Percentiles rank a stretch among this genome's conserved stretches.
Conservation (phyloP, 2,888 invertebrate genomes). For the Drosophila parthenogenetica region DNA sequence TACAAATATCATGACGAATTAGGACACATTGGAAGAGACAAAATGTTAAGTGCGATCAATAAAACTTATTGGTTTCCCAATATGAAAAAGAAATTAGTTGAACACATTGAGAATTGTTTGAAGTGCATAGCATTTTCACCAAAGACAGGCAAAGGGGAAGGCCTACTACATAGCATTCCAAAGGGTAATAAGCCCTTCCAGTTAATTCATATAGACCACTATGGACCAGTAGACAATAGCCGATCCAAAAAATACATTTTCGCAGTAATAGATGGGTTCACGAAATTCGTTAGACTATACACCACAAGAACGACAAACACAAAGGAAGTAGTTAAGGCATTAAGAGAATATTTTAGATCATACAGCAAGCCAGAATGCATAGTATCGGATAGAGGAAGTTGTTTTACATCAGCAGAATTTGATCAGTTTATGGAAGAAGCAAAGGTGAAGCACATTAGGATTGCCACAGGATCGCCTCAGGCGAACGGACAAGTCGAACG, state of each 20-base stretch:
- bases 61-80: conserved; percentile 83
- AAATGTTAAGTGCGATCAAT: conserved; percentile 12
- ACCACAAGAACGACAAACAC: too few relatives aligned
- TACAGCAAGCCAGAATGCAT: too few relatives aligned
- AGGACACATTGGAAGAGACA: conserved; percentile 36
- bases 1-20: conserved; percentile 33
- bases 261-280: conserved; percentile 72
- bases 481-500: background rate
- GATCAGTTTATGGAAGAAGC: too few relatives aligned
- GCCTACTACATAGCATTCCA: background rate
- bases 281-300: conserved; percentile 63
- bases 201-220: conserved; percentile 7
- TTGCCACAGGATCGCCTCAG: background rate
- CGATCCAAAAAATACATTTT: conserved; percentile 28
- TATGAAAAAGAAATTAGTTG: conserved; percentile 54
- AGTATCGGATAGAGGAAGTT: too few relatives aligned
- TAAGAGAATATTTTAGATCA: too few relatives aligned
- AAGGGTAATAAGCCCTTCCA: background rate
- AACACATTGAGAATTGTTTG: conserved; percentile 20
- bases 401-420: too few relatives aligned
- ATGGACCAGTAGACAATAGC: conserved; percentile 82
- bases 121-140: conserved; percentile 24
- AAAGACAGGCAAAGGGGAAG: conserved; percentile 45
- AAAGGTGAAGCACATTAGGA: too few relatives aligned
- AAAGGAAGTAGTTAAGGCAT: too few relatives aligned